phyloP scores from a whole-genome alignment of 1,140 invertebrate genomes.

The Drosophila lowei region DNA sequence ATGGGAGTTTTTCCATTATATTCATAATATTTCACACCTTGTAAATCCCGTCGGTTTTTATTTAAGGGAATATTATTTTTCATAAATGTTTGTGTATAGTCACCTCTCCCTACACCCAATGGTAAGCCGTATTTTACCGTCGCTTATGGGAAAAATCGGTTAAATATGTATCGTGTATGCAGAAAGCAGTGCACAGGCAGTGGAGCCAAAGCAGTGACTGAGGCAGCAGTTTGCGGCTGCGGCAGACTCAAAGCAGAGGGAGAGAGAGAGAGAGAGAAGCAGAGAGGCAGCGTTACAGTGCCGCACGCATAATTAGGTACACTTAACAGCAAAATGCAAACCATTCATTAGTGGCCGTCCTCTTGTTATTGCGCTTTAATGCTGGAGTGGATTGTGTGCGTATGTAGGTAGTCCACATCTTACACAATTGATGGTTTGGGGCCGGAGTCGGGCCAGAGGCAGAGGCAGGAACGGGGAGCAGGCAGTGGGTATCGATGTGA shows the following conservation, averaged over 20 bases:
- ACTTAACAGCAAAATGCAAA: constrained; percentile 69
- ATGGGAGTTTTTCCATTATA: too few species aligned
- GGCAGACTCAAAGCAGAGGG: neutral
- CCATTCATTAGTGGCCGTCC: constrained; percentile 71
- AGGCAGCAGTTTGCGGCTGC: neutral
- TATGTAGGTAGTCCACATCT: constrained; percentile 36
- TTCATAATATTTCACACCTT: too few species aligned
- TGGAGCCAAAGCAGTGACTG: too few species aligned
- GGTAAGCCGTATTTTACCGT: too few species aligned
- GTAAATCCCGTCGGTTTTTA: neutral
- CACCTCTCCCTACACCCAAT: too few species aligned
- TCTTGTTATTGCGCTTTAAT: constrained; percentile 57
- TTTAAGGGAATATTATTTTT: neutral
- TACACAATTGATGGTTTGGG: constrained; percentile 14
- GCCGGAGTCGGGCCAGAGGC: neutral
- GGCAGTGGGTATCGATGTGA: constrained; percentile 32
- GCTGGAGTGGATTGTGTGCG: constrained; percentile 15
- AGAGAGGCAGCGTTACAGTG: constrained; percentile 52
- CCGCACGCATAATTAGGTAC: constrained; percentile 75
- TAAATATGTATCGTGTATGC: too few species aligned
- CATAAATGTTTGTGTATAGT: too few species aligned
- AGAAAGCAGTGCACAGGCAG: too few species aligned
- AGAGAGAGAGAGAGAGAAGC: neutral
- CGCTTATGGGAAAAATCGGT: too few species aligned
- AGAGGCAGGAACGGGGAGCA: too few species aligned